Evolutionary conservation across 2,888 invertebrate species (phyloP).

Genomic region (Aphodius sticticus): DNA sequence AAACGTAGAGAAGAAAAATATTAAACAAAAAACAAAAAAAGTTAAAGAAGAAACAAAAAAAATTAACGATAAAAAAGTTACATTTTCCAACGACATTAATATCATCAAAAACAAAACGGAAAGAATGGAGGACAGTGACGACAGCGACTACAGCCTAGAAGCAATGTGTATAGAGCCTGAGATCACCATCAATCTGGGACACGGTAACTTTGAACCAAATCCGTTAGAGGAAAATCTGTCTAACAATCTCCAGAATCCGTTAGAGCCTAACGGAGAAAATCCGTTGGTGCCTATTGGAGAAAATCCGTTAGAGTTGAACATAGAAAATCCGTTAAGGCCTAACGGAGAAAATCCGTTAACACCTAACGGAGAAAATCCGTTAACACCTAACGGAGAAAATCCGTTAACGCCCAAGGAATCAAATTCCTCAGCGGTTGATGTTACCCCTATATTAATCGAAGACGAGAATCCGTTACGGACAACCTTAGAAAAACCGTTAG

Average conservation of each 20-base stretch:
- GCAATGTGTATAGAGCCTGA: background rate
- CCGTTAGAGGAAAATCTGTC: background rate
- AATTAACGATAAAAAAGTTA: background rate
- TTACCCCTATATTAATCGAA: background rate
- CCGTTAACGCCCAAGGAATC: background rate
- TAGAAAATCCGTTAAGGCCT: background rate
- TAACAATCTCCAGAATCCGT: background rate
- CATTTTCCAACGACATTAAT: background rate
- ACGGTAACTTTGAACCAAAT: background rate
- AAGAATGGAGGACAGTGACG: conserved; percentile 24
- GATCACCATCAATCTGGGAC: background rate
- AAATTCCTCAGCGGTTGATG: background rate
- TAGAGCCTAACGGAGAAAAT: background rate
- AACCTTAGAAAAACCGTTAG: background rate
- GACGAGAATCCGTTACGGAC: background rate
- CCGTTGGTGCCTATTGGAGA: background rate
- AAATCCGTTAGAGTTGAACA: background rate
- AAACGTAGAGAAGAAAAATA: background rate
- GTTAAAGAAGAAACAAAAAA: no score
- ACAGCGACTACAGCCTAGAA: background rate
- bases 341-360: background rate
- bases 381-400: background rate
- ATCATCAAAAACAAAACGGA: background rate
- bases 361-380: background rate
- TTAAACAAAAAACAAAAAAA: background rate